Evolutionary conservation across 2,797 vertebrate species (phyloP).

Genomic region (Peromyscus aztecus): DNA sequence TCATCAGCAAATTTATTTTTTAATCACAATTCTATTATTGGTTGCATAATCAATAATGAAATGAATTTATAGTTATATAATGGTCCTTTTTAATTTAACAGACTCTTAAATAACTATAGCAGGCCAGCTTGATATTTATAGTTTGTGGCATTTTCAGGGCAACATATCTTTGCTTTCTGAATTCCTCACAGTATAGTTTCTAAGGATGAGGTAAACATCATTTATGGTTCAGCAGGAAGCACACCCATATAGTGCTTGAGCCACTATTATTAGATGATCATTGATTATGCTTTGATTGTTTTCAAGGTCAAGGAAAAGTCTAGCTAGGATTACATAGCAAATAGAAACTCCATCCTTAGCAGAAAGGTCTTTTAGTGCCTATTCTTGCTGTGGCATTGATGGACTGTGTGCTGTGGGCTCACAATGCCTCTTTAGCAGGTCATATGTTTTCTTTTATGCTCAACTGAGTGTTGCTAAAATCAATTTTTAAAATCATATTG

Average conservation of each 20-base stretch:
- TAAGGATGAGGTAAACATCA: constrained; percentile 65
- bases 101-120: constrained; percentile 23
- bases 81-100: not conserved
- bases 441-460: constrained; percentile 86
- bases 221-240: constrained; percentile 15
- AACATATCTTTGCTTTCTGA: constrained; percentile 49
- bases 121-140: constrained; percentile 60
- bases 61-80: constrained; percentile 15
- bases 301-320: constrained; percentile 79
- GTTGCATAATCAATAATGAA: constrained; percentile 7
- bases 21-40: constrained; percentile 9
- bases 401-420: constrained; percentile 73
- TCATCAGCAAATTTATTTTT: not conserved
- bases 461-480: constrained; percentile 84
- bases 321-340: constrained; percentile 68
- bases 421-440: constrained; percentile 80
- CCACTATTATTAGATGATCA: constrained; percentile 27
- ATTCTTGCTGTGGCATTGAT: constrained; percentile 82
- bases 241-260: not conserved
- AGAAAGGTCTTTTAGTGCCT: constrained; percentile 75
- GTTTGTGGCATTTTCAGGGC: not conserved
- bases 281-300: constrained; percentile 66
- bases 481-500: constrained; percentile 87
- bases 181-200: not conserved
- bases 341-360: constrained; percentile 60